phyloP scores from a whole-genome alignment of 2,888 invertebrate species.

The Polymixis lichenea region DNA sequence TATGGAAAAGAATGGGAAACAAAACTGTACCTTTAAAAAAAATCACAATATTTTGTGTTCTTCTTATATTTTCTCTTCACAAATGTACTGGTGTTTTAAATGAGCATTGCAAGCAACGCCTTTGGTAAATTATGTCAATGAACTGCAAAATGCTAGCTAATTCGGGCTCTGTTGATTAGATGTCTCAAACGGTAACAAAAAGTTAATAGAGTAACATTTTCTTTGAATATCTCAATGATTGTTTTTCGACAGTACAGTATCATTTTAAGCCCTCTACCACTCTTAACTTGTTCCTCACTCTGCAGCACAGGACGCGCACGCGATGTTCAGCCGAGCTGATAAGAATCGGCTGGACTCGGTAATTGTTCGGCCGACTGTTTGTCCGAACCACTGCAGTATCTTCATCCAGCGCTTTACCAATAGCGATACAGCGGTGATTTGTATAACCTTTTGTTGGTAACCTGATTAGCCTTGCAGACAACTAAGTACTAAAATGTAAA shows the following conservation, averaged over 20 bases:
- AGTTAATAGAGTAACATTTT: too few species aligned
- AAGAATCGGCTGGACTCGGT: constrained; percentile 43
- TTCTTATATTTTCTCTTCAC: too few species aligned
- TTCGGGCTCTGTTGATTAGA: not conserved
- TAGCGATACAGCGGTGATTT: constrained; percentile 1
- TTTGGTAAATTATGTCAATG: too few species aligned
- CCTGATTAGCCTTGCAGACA: not conserved
- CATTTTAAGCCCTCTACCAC: not conserved
- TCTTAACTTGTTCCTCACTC: not conserved
- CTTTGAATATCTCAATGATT: not conserved
- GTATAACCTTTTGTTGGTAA: not conserved
- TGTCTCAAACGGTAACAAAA: not conserved
- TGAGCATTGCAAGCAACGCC: too few species aligned
- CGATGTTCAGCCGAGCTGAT: constrained; percentile 51
- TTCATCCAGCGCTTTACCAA: constrained; percentile 38
- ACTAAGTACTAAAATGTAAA: not conserved
- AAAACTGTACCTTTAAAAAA: too few species aligned
- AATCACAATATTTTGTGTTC: too few species aligned
- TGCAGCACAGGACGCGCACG: constrained; percentile 41
- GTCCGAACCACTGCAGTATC: constrained; percentile 47
- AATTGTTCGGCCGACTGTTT: constrained; percentile 43
- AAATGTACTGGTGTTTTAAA: too few species aligned
- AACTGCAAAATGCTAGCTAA: too few species aligned
- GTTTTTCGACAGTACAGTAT: not conserved
- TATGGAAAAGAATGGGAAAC: too few species aligned